phyloP scores from a whole-genome alignment of 1,140 invertebrate genomes.

The Trissolcus basalis region DNA sequence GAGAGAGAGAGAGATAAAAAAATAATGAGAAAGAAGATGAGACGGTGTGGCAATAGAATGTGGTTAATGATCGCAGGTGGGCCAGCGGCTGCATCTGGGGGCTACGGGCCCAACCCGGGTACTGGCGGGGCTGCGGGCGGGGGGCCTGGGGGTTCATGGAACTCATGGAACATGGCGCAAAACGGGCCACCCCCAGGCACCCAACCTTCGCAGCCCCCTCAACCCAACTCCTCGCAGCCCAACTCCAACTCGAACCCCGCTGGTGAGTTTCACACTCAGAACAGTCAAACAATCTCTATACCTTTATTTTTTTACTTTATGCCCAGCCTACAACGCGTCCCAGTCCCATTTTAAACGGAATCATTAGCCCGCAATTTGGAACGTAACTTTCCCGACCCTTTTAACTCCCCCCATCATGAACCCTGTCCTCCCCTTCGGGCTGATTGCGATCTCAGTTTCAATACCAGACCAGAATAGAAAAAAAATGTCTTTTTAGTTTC shows the following conservation, averaged over 20 bases:
- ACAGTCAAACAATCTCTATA: conserved; percentile 63
- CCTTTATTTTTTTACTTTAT: conserved; percentile 60
- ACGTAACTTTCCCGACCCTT: too few relatives aligned
- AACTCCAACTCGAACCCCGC: conserved; percentile 77
- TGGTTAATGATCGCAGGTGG: conserved; percentile 76
- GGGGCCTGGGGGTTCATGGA: conserved; percentile 78
- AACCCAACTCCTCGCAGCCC: conserved; percentile 76
- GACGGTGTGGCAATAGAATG: conserved; percentile 70
- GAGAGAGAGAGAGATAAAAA: conserved; percentile 35
- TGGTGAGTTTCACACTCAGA: conserved; percentile 73
- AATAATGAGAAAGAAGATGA: conserved; percentile 61
- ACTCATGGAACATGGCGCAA: conserved; percentile 79
- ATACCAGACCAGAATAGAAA: too few relatives aligned
- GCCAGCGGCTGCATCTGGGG: conserved; percentile 76
- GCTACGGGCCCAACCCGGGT: conserved; percentile 75
- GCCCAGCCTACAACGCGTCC: conserved; percentile 60
- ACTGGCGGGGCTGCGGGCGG: conserved; percentile 77
- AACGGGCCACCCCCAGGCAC: conserved; percentile 77
- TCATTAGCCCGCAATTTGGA: too few relatives aligned
- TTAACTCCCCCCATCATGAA: too few relatives aligned
- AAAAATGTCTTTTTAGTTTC: too few relatives aligned
- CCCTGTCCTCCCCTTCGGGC: too few relatives aligned
- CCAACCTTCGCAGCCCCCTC: conserved; percentile 75
- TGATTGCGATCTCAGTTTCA: too few relatives aligned
- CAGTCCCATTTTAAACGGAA: too few relatives aligned